These are phyloP conservation scores for Anneissia japonica DNA, from an alignment of 35 echinoderm and acorn worm species.

Conservation along the genomic window DNA sequence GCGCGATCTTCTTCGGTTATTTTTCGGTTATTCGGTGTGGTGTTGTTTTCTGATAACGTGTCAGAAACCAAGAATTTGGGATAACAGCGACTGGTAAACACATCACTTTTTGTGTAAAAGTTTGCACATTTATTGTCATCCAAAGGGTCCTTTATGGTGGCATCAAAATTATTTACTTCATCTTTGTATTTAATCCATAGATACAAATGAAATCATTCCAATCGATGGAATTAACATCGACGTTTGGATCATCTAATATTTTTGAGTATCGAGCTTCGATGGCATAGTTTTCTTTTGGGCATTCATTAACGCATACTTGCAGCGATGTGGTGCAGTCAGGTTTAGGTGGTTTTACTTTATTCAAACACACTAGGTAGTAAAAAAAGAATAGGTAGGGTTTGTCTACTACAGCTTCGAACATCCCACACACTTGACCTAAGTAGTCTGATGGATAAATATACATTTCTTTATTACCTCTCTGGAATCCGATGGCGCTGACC, in stretches of 20 bases:
- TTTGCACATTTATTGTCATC: conserved; percentile 26
- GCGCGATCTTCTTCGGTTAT: conserved; percentile 43
- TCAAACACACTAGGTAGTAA: conserved; percentile 68
- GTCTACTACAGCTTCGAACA: conserved; percentile 1
- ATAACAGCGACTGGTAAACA: conserved; percentile 36
- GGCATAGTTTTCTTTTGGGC: conserved; percentile 50
- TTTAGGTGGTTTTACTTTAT: background rate
- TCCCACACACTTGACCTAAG: conserved; percentile 59
- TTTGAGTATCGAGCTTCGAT: conserved; percentile 29
- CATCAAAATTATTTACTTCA: conserved; percentile 1
- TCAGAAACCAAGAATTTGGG: conserved; percentile 18
- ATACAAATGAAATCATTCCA: conserved; percentile 81
- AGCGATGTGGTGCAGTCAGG: conserved; percentile 55
- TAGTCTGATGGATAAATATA: conserved; percentile 70
- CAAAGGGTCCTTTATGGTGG: conserved; percentile 8
- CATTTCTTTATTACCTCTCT: conserved; percentile 57
- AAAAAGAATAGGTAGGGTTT: conserved; percentile 74
- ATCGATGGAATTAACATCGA: background rate
- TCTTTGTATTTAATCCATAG: conserved; percentile 63
- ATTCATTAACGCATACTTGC: conserved; percentile 67
- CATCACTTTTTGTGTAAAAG: conserved; percentile 42
- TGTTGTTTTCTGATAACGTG: conserved; percentile 44
- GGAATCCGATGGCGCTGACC: conserved; percentile 54
- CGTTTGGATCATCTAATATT: background rate
- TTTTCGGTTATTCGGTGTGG: conserved; percentile 55